A percentile compares a stretch with the other conserved stretches of the same genome.
Conservation (phyloP, 2,113 vertebrate genomes). For the Pangasianodon hypophthalmus region DNA sequence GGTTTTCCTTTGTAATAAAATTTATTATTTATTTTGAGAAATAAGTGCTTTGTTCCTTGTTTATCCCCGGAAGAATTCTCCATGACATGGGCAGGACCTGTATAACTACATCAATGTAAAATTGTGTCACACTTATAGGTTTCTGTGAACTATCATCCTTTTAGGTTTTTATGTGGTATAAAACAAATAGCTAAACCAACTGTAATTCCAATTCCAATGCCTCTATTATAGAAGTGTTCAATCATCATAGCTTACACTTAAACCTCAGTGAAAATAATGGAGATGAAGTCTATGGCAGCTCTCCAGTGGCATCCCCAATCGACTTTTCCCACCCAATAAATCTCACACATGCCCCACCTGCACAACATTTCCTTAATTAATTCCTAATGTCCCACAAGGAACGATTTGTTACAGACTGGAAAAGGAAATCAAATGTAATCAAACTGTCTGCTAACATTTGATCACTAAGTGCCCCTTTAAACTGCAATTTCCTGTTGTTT, state of each 20-base stretch:
- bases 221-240: neutral
- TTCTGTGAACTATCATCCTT: neutral
- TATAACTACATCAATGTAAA: neutral
- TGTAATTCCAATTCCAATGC: neutral
- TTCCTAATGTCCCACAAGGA: neutral
- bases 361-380: neutral
- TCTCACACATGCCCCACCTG: neutral
- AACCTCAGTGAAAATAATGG: neutral
- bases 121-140: neutral
- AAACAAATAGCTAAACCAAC: neutral
- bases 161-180: neutral
- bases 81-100: neutral
- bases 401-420: neutral
- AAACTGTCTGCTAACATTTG: neutral
- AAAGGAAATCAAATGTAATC: neutral
- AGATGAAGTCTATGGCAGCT: neutral
- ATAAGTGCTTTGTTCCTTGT: too few relatives aligned
- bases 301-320: neutral
- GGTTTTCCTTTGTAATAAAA: too few relatives aligned
- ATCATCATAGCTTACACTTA: neutral
- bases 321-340: neutral
- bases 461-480: neutral
- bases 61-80: too few relatives aligned
- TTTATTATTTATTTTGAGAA: too few relatives aligned
- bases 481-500: neutral